Percentiles rank a stretch among this genome's conserved stretches.
phyloP scores from a whole-genome alignment of 1,140 invertebrate species.

The Drosophila busckii region DNA sequence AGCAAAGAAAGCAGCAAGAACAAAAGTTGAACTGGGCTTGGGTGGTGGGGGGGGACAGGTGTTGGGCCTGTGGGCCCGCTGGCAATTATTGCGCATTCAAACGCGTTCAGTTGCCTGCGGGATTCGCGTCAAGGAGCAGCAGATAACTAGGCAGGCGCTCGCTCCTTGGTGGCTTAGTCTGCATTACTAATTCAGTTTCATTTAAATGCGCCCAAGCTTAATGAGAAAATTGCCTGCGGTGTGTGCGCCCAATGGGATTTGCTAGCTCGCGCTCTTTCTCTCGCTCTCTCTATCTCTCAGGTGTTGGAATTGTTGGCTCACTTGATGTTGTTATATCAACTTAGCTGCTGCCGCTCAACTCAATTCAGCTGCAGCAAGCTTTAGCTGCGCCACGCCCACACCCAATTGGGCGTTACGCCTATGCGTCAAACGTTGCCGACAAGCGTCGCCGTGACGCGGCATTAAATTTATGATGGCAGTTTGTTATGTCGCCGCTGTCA shows the following conservation, averaged over 20 bases:
- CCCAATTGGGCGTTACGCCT: slow-evolving; percentile 1
- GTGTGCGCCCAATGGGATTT: slow-evolving; percentile 35
- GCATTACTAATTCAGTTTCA: slow-evolving; percentile 76
- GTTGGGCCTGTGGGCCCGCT: slow-evolving; percentile 42
- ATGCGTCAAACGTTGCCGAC: slow-evolving; percentile 24
- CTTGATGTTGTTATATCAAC: no score
- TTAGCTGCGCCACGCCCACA: slow-evolving; percentile 6
- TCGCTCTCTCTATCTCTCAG: no score
- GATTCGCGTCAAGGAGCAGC: slow-evolving; percentile 45
- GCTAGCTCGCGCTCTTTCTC: slow-evolving; percentile 5
- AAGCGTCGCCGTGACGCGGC: slow-evolving; percentile 64
- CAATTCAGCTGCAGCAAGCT: no score
- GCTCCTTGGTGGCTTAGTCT: slow-evolving; percentile 39
- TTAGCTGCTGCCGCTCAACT: no score
- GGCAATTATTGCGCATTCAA: slow-evolving; percentile 65
- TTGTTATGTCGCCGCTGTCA: slow-evolving; percentile 75
- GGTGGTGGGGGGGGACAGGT: slow-evolving; percentile 12
- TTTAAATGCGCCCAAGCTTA: slow-evolving; percentile 70
- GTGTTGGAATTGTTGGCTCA: no score
- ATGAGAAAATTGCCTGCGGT: slow-evolving; percentile 75
- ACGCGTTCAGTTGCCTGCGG: slow-evolving; percentile 28
- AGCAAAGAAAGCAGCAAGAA: slow-evolving; percentile 1
- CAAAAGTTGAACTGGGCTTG: not conserved
- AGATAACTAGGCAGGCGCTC: not conserved
- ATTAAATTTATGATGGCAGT: slow-evolving; percentile 78